These are phyloP conservation scores for Polydrusus cervinus DNA, from an alignment of 2,888 invertebrate species.

Conservation along the genomic window DNA sequence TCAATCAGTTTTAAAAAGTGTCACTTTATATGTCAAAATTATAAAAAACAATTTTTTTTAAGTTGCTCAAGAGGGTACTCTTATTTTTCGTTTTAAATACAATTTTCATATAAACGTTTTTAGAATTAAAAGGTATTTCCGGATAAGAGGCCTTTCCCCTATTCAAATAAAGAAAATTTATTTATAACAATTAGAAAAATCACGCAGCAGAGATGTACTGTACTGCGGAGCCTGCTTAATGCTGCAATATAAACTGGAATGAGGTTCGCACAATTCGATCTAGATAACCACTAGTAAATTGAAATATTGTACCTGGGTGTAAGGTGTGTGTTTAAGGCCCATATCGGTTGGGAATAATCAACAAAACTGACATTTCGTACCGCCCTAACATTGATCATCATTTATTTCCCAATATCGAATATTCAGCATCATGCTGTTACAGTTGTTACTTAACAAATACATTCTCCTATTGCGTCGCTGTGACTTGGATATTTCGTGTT, in stretches of 20 bases:
- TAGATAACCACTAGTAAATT: slow-evolving; percentile 65
- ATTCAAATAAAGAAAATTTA: no score
- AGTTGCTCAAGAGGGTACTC: no score
- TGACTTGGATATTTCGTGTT: slow-evolving; percentile 2
- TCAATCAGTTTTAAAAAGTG: no score
- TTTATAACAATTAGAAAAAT: no score
- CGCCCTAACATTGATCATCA: slow-evolving; percentile 61
- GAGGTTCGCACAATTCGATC: slow-evolving; percentile 58
- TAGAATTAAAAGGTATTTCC: no score
- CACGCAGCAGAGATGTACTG: no score
- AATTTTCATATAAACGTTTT: no score
- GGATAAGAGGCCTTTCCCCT: no score
- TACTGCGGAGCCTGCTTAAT: background rate
- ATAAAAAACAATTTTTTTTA: no score
- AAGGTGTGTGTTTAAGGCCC: slow-evolving; percentile 60
- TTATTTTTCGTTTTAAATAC: no score
- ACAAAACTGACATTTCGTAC: slow-evolving; percentile 57
- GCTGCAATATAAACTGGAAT: background rate
- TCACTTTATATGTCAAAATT: no score
- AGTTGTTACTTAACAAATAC: slow-evolving; percentile 40
- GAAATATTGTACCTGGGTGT: slow-evolving; percentile 65
- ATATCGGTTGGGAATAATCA: slow-evolving; percentile 63
- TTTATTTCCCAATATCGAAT: slow-evolving; percentile 52
- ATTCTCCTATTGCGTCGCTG: background rate
- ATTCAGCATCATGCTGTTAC: slow-evolving; percentile 51